phyloP scores from a whole-genome alignment of 2,797 vertebrate species.

The Pseudochromis fuscus region DNA sequence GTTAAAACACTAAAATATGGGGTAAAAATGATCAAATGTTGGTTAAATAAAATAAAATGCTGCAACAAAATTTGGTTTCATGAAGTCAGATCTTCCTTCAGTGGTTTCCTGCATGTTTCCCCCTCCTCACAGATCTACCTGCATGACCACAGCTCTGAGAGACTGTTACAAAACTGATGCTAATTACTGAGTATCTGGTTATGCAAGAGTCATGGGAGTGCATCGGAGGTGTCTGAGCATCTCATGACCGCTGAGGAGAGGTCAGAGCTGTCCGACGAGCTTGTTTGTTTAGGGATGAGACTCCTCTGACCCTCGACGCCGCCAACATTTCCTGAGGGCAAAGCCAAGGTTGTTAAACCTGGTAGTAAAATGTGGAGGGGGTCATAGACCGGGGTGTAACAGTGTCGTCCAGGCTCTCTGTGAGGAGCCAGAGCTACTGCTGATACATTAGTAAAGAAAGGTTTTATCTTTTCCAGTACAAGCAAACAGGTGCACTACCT shows the following conservation, averaged over 20 bases:
- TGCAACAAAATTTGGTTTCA: neutral
- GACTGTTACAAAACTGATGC: conserved; percentile 14
- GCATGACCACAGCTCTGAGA: neutral
- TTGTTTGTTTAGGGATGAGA: conserved; percentile 62
- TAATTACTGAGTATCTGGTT: conserved; percentile 36
- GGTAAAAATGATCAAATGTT: too few species aligned
- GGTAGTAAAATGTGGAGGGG: neutral
- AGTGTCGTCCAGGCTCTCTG: neutral
- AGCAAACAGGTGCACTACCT: too few species aligned
- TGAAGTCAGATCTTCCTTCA: too few species aligned
- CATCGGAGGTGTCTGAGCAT: conserved; percentile 24
- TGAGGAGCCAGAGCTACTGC: too few species aligned
- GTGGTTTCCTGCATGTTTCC: neutral
- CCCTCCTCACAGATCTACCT: neutral
- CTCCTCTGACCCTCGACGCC: conserved; percentile 10
- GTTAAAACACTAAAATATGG: too few species aligned
- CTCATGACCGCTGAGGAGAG: conserved; percentile 53
- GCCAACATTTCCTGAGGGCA: conserved; percentile 10
- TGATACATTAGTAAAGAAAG: too few species aligned
- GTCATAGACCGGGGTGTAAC: neutral
- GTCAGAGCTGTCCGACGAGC: conserved; percentile 36
- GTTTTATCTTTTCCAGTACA: too few species aligned
- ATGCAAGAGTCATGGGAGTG: conserved; percentile 55
- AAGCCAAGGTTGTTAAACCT: conserved; percentile 15
- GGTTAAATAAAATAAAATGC: too few species aligned